Evolutionary conservation across 2,888 invertebrate genomes (phyloP), one percentile per base, ranked within the genome.

Genomic region (Pedicia rivosa): DNA sequence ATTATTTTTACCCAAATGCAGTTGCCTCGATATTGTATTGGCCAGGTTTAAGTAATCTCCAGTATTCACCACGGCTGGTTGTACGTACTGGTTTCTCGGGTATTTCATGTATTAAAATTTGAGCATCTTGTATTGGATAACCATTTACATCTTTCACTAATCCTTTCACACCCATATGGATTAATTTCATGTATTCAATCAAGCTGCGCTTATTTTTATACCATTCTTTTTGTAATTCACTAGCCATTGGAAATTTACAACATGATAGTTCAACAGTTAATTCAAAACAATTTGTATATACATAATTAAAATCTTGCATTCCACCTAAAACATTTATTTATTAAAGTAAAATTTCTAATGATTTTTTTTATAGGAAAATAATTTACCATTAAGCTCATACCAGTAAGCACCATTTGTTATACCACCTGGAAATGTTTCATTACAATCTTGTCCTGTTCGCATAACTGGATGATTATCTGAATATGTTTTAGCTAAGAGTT

Each of bases 241-340:
- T 58, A 0, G 81, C 78, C 0, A 52, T 43, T 0, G 98, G 98
- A 58, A 74, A 97, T 63, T 98, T 98, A 64, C 84, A 84, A 64
- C 98, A 98, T 29, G 90, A 88, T 50, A 98, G 61, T 57, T 99
- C 98, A 50, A 98, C 75, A 0, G 98, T 98, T 39, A 98, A 76
- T 58, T 98, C 98, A 57, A 92, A 88, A 55, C 92, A 88, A 63
- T 95, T 97, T 3, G 88, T 88, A 53, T 82, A 74, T 4, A 86
- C 70, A 59, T 98, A 98, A 65, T 97, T 98, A 66, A 87, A 99
- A 63, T 98, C 98, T 64, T 87, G 87, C 97, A 98, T 98, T 29
- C 97, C 97, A 52, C 91, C 86, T 73, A 63, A 44, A 45, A 64
- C 44, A 17, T 39, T 17, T 41, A 45, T 43, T 7, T 10, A 26